Percentiles rank a stretch among this genome's conserved stretches.
Evolutionary conservation across 2,888 invertebrate genomes (phyloP).

Genomic region (Drosophila barbarae): DNA sequence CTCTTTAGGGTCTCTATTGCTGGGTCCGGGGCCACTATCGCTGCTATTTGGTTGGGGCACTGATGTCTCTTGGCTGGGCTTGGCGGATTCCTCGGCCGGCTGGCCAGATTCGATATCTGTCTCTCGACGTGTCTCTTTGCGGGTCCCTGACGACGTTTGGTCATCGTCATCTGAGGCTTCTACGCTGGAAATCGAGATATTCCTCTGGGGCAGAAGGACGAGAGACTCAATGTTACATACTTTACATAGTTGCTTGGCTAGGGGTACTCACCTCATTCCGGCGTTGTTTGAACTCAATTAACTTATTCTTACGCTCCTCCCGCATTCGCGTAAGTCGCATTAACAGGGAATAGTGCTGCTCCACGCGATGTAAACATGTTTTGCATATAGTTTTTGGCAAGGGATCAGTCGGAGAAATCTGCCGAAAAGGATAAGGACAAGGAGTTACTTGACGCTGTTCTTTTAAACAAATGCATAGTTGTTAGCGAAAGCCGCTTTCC

Average conservation of each 20-base stretch:
- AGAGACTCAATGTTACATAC: neutral
- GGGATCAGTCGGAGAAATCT: slow-evolving; percentile 84
- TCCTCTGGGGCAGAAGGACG: slow-evolving; percentile 33
- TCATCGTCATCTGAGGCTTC: slow-evolving; percentile 70
- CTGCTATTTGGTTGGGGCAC: slow-evolving; percentile 21
- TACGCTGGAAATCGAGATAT: slow-evolving; percentile 56
- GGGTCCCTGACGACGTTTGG: neutral
- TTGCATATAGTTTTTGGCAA: slow-evolving; percentile 86
- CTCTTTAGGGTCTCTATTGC: slow-evolving; percentile 18
- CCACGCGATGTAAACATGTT: slow-evolving; percentile 82
- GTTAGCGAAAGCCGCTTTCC: neutral
- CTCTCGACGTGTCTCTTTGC: slow-evolving; percentile 8
- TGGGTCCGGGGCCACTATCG: slow-evolving; percentile 20
- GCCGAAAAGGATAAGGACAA: slow-evolving; percentile 18
- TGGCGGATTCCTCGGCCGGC: slow-evolving; percentile 9
- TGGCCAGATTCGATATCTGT: slow-evolving; percentile 2
- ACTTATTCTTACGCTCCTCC: slow-evolving; percentile 62
- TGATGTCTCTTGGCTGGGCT: slow-evolving; percentile 6
- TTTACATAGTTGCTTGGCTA: too few species aligned
- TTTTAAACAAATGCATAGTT: neutral
- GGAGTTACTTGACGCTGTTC: neutral
- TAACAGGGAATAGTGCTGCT: slow-evolving; percentile 81
- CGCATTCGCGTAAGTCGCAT: slow-evolving; percentile 76
- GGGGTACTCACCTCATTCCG: slow-evolving; percentile 39
- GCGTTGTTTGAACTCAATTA: slow-evolving; percentile 44